Conservation (phyloP, 2,113 vertebrate species). For the Nerophis lumbriciformis region DNA sequence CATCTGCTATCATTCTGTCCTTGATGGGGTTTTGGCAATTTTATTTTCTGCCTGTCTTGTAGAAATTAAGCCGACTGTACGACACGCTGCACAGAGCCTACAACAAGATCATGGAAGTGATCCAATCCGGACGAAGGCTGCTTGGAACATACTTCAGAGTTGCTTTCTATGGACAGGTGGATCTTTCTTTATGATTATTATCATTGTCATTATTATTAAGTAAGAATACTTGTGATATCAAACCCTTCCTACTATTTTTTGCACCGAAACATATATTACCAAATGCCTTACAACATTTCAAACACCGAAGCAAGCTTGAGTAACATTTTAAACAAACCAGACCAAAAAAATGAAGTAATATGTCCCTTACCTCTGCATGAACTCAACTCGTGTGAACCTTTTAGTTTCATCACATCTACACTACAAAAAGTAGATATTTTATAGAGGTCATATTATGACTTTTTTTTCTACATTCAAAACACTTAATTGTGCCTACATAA, state of each 20-base stretch:
- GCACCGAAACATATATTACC: not conserved
- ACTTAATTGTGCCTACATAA: too few species aligned
- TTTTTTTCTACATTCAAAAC: too few species aligned
- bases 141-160: slow-evolving; percentile 94
- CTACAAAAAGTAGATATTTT: too few species aligned
- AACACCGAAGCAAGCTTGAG: too few species aligned
- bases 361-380: too few species aligned
- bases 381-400: too few species aligned
- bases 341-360: too few species aligned
- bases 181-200: not conserved
- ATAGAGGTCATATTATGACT: too few species aligned
- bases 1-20: too few species aligned
- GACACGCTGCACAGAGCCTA: slow-evolving; percentile 91
- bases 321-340: too few species aligned
- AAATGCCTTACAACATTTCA: not conserved
- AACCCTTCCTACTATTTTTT: not conserved
- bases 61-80: slow-evolving; percentile 93
- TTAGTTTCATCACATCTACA: too few species aligned
- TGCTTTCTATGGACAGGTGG: slow-evolving; percentile 92
- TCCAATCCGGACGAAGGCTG: slow-evolving; percentile 84
- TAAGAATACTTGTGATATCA: not conserved
- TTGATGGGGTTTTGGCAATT: too few species aligned
- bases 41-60: slow-evolving; percentile 15
- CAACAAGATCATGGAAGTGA: slow-evolving; percentile 91
- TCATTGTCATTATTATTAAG: not conserved